Evolutionary conservation across 2,113 vertebrate species (phyloP).

Genomic region (Felis catus): F.catus_Fca126_mat1.0 CM031423.1:30232501-30233000

Average conservation of each 20-base stretch:
- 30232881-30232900: neutral
- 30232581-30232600: neutral
- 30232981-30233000: neutral
- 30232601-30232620: neutral
- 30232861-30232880: neutral
- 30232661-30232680: neutral
- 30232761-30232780: neutral
- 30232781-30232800: neutral
- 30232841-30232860: neutral
- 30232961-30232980: neutral
- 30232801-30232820: neutral
- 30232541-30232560: neutral
- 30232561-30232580: neutral
- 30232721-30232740: neutral
- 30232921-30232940: neutral
- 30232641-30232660: neutral
- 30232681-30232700: neutral
- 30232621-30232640: neutral
- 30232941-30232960: neutral
- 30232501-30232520: neutral
- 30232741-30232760: neutral
- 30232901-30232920: neutral
- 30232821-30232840: neutral
- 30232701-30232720: neutral
- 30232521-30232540: neutral